Base-by-base conservation (phyloP, 2,888 invertebrate species). In the Azorinus chamasolen region DNA sequence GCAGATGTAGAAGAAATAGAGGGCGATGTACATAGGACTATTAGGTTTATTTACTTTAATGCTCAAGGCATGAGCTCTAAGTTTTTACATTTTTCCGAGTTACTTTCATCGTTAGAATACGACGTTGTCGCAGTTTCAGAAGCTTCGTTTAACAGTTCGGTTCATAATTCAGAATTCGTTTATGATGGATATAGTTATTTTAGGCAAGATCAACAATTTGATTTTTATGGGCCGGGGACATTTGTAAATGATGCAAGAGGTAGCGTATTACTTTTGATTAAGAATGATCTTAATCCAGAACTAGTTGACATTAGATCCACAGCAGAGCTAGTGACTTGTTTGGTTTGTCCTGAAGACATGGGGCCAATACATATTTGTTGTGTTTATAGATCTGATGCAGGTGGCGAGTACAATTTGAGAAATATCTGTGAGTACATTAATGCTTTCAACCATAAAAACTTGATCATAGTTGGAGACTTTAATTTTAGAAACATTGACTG, bases 31-130 rank as follows among this genome's bases (percentile, higher is more conserved):
- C n/a, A n/a, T n/a, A n/a, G n/a, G n/a, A n/a, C n/a, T n/a, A n/a
- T 46, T 46, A 46, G 12, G 46, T 12, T 46, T 20, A 46, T 46
- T 46, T 46, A 20, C 12, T 46, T 46, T 46, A 46, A 46, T 46
- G 46, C 46, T 46, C 46, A 46, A 46, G 46, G 46, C 12, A 46
- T 46, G 46, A 46, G 46, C 46, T 46, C 46, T 6, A 46, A 46
- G 4, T 6, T 46, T 46, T 20, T 20, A 12, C 18, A 46, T n/a
- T 46, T 46, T n/a, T 4, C 18, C 22, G 46, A 46, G 18, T 46
- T 46, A 12, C 18, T 46, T 46, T 46, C 46, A 14, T 46, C 46
- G 4, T 46, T n/a, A 4, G 46, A 46, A 20, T 46, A 46, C 14
- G 46, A 46, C 46, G 12, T 46, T 46, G 12, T 46, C 12, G 46